phyloP scores from a whole-genome alignment of 2,113 vertebrate species.

The Accipiter cooperii region DNA sequence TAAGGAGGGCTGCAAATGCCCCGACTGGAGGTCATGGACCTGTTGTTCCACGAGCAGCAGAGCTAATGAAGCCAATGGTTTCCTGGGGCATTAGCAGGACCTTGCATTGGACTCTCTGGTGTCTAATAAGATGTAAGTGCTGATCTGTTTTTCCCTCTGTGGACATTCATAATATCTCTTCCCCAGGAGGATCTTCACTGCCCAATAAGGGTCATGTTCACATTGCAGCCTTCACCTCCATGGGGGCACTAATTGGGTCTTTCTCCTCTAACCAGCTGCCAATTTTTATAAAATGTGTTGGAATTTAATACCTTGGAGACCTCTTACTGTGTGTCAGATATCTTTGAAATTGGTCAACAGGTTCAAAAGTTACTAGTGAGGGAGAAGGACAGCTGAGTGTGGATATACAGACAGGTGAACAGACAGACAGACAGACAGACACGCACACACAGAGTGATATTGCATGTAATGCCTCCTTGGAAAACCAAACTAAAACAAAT shows the following conservation, averaged over 20 bases:
- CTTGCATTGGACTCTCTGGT: not conserved
- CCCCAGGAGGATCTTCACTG: not conserved
- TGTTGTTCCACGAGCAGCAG: not conserved
- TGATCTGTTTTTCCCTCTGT: not conserved
- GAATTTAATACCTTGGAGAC: slow-evolving; percentile 4
- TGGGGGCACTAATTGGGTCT: not conserved
- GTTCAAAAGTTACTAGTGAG: slow-evolving; percentile 13
- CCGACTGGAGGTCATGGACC: accelerated
- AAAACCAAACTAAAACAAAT: not conserved
- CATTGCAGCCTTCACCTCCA: not conserved
- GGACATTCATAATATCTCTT: not conserved
- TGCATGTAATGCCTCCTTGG: not conserved
- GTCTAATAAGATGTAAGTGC: not conserved
- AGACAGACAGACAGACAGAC: not conserved
- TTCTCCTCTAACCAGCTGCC: not conserved
- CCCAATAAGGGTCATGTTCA: not conserved
- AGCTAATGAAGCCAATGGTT: not conserved
- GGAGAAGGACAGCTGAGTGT: not conserved
- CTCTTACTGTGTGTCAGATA: not conserved
- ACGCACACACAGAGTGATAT: not conserved
- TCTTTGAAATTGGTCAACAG: not conserved
- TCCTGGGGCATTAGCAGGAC: not conserved
- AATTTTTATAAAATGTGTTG: not conserved
- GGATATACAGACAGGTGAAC: not conserved
- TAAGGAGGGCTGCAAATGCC: not conserved